Conservation (phyloP, 2,888 invertebrate species). For the Melikaiella ostensackeni region DNA sequence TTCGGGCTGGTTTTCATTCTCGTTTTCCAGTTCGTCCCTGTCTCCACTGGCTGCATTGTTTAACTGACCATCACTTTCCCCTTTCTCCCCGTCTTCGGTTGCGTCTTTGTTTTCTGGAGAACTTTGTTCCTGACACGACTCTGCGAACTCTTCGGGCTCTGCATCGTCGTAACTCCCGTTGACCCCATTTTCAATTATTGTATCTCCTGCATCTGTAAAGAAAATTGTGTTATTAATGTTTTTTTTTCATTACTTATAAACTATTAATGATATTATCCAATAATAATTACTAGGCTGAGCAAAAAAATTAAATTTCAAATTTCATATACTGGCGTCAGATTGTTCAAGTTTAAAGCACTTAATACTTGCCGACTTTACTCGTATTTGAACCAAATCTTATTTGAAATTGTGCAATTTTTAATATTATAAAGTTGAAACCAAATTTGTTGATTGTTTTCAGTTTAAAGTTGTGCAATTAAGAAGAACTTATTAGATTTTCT, state of each 20-base stretch:
- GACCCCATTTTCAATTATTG: slow-evolving; percentile 76
- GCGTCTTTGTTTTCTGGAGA: slow-evolving; percentile 27
- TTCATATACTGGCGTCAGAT: too few relatives aligned
- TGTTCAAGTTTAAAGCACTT: too few relatives aligned
- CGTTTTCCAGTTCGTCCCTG: slow-evolving; percentile 60
- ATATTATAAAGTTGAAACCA: too few relatives aligned
- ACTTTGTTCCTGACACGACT: slow-evolving; percentile 52
- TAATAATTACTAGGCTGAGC: too few relatives aligned
- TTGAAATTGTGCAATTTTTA: too few relatives aligned
- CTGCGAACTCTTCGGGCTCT: slow-evolving; percentile 61
- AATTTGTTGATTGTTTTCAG: too few relatives aligned
- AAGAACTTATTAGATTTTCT: too few relatives aligned
- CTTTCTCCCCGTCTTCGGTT: neutral
- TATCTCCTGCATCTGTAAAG: slow-evolving; percentile 63
- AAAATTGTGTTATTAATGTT: neutral
- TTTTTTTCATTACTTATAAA: neutral
- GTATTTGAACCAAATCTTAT: too few relatives aligned
- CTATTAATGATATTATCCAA: too few relatives aligned
- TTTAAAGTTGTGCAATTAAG: too few relatives aligned
- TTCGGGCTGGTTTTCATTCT: slow-evolving; percentile 54
- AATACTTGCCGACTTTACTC: too few relatives aligned
- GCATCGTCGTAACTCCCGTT: slow-evolving; percentile 74
- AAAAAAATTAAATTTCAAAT: too few relatives aligned
- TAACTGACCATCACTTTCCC: slow-evolving; percentile 56
- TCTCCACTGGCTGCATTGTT: slow-evolving; percentile 65